Evolutionary conservation across 2,113 vertebrate species (phyloP), one percentile per base, ranked within the genome.

Genomic region (Lycaon pictus): DNA sequence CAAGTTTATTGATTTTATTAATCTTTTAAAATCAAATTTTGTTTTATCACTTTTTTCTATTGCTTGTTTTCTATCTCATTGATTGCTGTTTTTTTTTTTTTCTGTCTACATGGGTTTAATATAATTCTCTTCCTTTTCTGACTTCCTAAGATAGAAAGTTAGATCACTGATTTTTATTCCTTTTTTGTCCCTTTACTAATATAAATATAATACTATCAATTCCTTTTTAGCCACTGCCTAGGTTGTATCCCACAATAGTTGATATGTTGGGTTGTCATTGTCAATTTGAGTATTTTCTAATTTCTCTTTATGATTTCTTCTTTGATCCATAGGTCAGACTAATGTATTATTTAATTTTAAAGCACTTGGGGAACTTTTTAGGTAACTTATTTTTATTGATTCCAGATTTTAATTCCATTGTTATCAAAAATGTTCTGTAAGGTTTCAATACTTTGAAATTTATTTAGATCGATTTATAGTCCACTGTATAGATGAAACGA

Each of bases 371-470:
- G 23, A 76, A n/a, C 29, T 80, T 93, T 81, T 51, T 65, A 71
- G 43, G 13, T 51, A 27, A 17, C 19, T 86, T 87, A 87, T 77
- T 86, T 74, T 97, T 53, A 51, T 53, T 23, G 13, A n/a, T 74
- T 90, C 25, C 19, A 63, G 12, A 48, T 86, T 74, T 77, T 32
- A 80, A 37, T 65, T 72, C 7, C 3, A 35, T 95, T 65, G 5
- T 83, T 4, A 62, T 83, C 43, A 71, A 79, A 72, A 90, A 29
- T 32, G 3, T 25, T 79, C 48, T 72, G 2, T 86, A 51, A 76
- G 22, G 76, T 81, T 94, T 90, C 23, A 76, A 15, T 85, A 79
- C 27, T 83, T 96, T 93, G 23, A 92, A 94, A 63, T 60, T 72
- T 62, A 94, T 89, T 84, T 88, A 65, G 5, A 56, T 53, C 71